Conservation (phyloP, 1,140 invertebrate genomes). For the Solenopsis invicta region DNA sequence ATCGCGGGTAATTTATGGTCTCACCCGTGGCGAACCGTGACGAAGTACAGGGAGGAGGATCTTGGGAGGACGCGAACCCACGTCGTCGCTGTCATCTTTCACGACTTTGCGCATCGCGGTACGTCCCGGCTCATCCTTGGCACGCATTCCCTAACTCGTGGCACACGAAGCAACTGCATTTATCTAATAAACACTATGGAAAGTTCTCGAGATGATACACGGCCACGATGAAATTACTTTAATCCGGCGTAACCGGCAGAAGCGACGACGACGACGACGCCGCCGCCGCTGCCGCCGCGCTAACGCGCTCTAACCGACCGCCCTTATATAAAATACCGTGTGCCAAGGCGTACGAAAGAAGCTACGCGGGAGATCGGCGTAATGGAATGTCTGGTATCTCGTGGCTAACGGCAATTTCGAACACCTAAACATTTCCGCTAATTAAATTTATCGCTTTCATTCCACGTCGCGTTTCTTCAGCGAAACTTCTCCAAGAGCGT, state of each 20-base stretch:
- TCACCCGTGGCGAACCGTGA: conserved; percentile 23
- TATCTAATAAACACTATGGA: conserved; percentile 77
- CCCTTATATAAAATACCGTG: conserved; percentile 42
- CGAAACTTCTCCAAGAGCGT: conserved; percentile 40
- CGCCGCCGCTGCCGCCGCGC: too few species aligned
- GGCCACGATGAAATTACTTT: conserved; percentile 72
- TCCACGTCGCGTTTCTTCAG: conserved; percentile 62
- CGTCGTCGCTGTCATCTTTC: conserved; percentile 41
- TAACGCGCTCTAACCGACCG: neutral
- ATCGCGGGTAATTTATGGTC: conserved; percentile 72
- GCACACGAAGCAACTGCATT: conserved; percentile 63
- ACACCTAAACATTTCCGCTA: conserved; percentile 62
- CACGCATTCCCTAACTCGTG: conserved; percentile 21
- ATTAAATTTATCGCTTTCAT: conserved; percentile 71
- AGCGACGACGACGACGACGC: conserved; percentile 22
- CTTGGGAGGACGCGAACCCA: conserved; percentile 15
- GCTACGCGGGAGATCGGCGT: conserved; percentile 20
- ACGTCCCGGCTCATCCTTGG: conserved; percentile 7
- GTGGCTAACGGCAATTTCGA: conserved; percentile 50
- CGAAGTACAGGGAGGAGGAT: conserved; percentile 18
- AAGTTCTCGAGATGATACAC: conserved; percentile 70
- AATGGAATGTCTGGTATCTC: conserved; percentile 53
- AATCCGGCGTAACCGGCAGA: conserved; percentile 53
- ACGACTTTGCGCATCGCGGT: conserved; percentile 32
- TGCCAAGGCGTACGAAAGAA: conserved; percentile 57